Conservation (phyloP, 2,113 vertebrate genomes). For the Halcyon senegalensis region DNA sequence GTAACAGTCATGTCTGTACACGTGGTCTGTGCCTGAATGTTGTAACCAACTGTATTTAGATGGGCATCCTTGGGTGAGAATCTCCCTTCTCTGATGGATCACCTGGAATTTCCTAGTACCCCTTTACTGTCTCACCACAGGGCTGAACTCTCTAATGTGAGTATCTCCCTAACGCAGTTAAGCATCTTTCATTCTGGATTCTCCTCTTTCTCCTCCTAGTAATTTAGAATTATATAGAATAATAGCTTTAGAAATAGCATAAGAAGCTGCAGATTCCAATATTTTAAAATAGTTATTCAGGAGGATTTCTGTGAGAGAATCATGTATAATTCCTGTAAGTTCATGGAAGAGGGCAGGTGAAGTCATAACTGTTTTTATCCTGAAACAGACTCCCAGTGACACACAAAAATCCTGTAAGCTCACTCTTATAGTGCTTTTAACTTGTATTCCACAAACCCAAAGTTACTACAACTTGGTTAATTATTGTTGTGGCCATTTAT, state of each 20-base stretch:
- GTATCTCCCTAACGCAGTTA: not conserved
- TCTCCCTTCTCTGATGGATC: not conserved
- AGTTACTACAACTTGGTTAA: not conserved
- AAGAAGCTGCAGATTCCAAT: not conserved
- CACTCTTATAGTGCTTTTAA: not conserved
- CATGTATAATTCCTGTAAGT: not conserved
- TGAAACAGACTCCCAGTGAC: not conserved
- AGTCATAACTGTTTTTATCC: not conserved
- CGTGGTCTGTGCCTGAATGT: accelerated
- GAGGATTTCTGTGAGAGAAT: not conserved
- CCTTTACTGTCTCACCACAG: not conserved
- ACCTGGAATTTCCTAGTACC: not conserved
- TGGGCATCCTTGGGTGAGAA: accelerated
- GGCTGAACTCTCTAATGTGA: not conserved
- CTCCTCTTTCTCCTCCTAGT: not conserved
- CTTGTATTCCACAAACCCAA: not conserved
- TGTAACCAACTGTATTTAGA: no score
- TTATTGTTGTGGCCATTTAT: not conserved
- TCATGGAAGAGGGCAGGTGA: not conserved
- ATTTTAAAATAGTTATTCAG: not conserved
- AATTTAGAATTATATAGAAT: not conserved
- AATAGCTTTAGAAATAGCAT: not conserved
- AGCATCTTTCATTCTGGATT: not conserved
- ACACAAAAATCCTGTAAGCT: not conserved
- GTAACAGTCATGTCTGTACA: accelerated